Base-by-base conservation (phyloP, 2,888 invertebrate species). In the Oxystoma pomonae region DNA sequence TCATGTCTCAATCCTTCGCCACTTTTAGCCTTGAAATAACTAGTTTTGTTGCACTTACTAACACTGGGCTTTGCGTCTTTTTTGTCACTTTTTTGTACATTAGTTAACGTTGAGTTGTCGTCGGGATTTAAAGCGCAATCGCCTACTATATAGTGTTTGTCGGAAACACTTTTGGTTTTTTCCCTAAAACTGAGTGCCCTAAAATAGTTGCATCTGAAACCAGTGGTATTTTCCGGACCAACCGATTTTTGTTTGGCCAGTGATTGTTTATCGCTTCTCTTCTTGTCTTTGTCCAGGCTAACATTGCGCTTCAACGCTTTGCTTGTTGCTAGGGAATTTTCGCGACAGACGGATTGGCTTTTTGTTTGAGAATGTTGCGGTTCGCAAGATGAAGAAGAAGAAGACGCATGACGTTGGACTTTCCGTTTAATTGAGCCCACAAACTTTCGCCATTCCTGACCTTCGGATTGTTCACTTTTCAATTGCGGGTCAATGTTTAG, bases 1-100 rank as follows among this genome's bases (percentile, higher is more conserved):
- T 88, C 88, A 62, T 86, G 84, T 67, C 78, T 72, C 56, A 73
- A 71, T 20, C 72, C 72, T 62, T 74, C 74, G 64, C 69, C 71
- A 59, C 67, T 53, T 59, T 70, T 68, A 64, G 65, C 55, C 64
- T 66, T 63, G 62, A 67, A 70, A 67, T 67, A 66, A 65, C 70
- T 72, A 68, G 70, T 72, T 61, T 70, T 74, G 67, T 70, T 74
- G 72, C 73, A 76, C 73, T 73, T 72, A 68, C 73, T 75, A 69
- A 73, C 68, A 67, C 70, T 74, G 71, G 72, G 67, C 70, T 74
- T 76, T 66, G 71, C 71, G 68, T 70, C 73, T 57, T 65, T 70
- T 69, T 76, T 76, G 65, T 78, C 78, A 75, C 76, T 76, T 74
- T 78, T 78, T 72, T 76, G 76, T 75, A 77, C 76, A 76, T 77